A percentile compares a stretch with the other conserved stretches of the same genome.
Conservation (phyloP, 2,888 invertebrate genomes). For the Hesperia comma region DNA sequence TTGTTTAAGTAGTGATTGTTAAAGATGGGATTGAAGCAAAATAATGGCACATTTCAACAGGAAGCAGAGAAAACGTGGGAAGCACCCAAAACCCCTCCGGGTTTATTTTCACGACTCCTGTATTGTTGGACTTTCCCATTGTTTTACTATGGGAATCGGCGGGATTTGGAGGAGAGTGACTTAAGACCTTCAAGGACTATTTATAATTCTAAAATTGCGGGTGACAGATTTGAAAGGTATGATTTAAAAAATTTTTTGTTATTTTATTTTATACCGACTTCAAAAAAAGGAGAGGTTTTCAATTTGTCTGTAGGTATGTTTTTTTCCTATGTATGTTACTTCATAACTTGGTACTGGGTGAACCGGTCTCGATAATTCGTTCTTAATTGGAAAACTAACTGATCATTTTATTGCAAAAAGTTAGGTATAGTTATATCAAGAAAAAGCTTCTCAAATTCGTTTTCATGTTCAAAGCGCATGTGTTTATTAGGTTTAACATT, state of each 20-base stretch:
- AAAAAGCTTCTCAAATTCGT: too few relatives aligned
- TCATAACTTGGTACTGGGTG: too few relatives aligned
- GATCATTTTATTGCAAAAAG: too few relatives aligned
- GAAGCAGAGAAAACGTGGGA: constrained; percentile 39
- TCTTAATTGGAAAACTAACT: too few relatives aligned
- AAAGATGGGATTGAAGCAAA: constrained; percentile 38
- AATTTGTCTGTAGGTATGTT: too few relatives aligned
- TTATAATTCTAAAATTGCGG: constrained; percentile 88
- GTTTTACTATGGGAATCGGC: constrained; percentile 89
- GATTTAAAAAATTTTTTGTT: constrained; percentile 44
- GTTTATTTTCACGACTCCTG: constrained; percentile 84
- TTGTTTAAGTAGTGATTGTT: constrained; percentile 8
- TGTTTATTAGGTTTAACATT: too few relatives aligned
- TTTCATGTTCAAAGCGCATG: too few relatives aligned
- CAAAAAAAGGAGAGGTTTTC: too few relatives aligned
- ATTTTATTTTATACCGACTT: too few relatives aligned
- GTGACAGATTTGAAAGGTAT: constrained; percentile 87
- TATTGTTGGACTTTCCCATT: constrained; percentile 91
- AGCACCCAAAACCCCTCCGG: constrained; percentile 58
- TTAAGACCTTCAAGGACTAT: constrained; percentile 87
- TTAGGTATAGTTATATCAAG: too few relatives aligned
- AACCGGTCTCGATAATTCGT: too few relatives aligned
- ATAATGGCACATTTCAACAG: constrained; percentile 46
- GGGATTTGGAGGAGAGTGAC: constrained; percentile 89
- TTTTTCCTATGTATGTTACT: too few relatives aligned